These are phyloP conservation scores for Papilio demoleus DNA, from an alignment of 2,888 invertebrate genomes.

Conservation along the genomic window DNA sequence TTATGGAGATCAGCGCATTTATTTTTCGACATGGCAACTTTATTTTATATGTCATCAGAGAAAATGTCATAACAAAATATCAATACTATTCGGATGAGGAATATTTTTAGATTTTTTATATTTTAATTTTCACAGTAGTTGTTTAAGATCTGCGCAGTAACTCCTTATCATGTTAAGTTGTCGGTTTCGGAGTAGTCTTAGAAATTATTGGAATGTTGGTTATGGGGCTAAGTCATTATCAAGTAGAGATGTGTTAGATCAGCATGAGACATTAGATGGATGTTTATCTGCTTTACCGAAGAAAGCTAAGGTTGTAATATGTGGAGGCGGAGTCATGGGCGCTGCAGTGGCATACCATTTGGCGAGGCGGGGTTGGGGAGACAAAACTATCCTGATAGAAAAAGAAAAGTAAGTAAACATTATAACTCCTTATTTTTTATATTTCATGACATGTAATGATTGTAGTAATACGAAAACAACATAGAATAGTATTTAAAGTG, in stretches of 20 bases:
- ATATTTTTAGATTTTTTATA: conserved; percentile 49
- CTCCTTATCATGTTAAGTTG: conserved; percentile 53
- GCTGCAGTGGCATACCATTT: conserved; percentile 96
- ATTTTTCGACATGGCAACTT: not conserved
- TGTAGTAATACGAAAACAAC: too few species aligned
- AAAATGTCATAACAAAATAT: conserved; percentile 40
- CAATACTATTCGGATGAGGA: conserved; percentile 41
- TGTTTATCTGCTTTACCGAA: conserved; percentile 65
- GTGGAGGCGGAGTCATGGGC: conserved; percentile 96
- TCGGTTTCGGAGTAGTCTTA: conserved; percentile 51
- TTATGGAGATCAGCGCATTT: too few species aligned
- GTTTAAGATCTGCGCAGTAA: conserved; percentile 50
- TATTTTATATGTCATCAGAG: conserved; percentile 7
- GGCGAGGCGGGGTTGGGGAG: conserved; percentile 91
- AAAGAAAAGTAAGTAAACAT: conserved; percentile 87
- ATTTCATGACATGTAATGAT: too few species aligned
- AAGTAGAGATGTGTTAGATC: conserved; percentile 62
- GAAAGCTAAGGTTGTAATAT: conserved; percentile 90
- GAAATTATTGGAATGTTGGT: conserved; percentile 48
- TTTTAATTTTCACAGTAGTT: conserved; percentile 45
- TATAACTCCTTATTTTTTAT: not conserved
- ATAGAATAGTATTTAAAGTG: too few species aligned
- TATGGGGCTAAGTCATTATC: conserved; percentile 54
- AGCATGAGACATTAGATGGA: conserved; percentile 64
- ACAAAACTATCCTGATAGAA: conserved; percentile 92